Base-by-base conservation (phyloP, 2,888 invertebrate species). In the Chymomyza amoena region DNA sequence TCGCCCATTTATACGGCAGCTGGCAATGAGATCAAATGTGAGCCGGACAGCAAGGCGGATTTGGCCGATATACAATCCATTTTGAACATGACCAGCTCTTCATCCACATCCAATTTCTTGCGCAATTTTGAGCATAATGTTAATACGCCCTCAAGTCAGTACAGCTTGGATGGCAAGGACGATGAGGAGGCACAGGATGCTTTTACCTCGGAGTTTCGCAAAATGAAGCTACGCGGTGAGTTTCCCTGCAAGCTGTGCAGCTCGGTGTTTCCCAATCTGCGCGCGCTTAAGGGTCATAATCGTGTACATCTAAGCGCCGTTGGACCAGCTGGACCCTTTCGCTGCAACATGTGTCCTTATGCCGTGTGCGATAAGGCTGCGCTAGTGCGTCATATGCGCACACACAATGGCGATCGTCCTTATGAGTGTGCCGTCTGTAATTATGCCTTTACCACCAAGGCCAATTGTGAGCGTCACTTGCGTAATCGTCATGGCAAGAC, bases 361-460 rank as follows among this genome's bases (percentile, higher is more conserved):
- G 95, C 95, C 1, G 93, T 96, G 52, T 90, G 91, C 72, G 98
- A 98, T 90, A 98, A 98, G 91, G 96, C 97, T 20, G 97, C 98
- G 3, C 92, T 99, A 63, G 95, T 97, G 9, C 94, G 98, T 20
- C 98, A 98, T 89, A 95, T 98, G 94, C 93, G 98, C 57, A 97
- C 97, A 0, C 98, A 98, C 92, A 98, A 98, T 89, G 98, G 98
- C 0, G 98, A 98, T 86, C 93, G 98, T 13, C 98, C 98, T 0
- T 98, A 97, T 90, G 97, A 98, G 91, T 99, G 98, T 89, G 95
- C 96, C 0, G 94, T 98, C n/a, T 99, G 99, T 91, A 97, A 97
- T 88, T 98, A 97, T 89, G 98, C 98, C 3, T 99, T 99, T 91
- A 98, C 98, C 32, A 98, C 98, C 0, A 98, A 98, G 92, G 98